Conservation (phyloP, 2,888 invertebrate genomes). For the Gymnoscelis rufifasciata region DNA sequence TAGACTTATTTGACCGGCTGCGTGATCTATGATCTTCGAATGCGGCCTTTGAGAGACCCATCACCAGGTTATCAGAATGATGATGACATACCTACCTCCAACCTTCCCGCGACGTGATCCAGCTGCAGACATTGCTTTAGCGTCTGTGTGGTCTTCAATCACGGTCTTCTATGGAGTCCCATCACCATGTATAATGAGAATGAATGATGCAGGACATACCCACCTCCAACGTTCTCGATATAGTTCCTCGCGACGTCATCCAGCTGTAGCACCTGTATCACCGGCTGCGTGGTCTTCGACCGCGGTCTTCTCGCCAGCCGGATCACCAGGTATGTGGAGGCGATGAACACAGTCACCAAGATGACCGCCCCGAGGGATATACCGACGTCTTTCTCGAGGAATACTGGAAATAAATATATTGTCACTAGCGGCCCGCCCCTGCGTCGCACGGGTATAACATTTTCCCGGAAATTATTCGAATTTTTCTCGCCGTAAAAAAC, state of each 20-base stretch:
- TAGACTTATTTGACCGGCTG: no score
- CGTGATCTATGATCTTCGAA: no score
- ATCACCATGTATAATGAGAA: constrained; percentile 12
- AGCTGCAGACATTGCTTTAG: constrained; percentile 69
- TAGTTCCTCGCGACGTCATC: constrained; percentile 68
- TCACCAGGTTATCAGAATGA: no score
- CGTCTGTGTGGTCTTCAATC: no score
- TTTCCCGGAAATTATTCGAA: no score
- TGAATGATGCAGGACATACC: constrained; percentile 29
- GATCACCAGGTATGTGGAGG: constrained; percentile 52
- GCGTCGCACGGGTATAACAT: no score
- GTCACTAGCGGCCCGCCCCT: no score
- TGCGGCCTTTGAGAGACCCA: no score
- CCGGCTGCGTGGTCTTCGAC: constrained; percentile 51
- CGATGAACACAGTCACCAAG: constrained; percentile 55
- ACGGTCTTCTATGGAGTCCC: no score
- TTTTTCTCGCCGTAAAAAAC: no score
- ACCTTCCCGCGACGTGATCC: constrained; percentile 69
- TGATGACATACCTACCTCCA: no score
- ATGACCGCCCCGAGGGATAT: constrained; percentile 64
- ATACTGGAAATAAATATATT: constrained; percentile 42
- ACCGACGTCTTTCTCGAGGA: constrained; percentile 63
- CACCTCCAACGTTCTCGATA: constrained; percentile 64
- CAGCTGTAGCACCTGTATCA: constrained; percentile 67
- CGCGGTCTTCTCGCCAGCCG: constrained; percentile 52